Conservation (phyloP, 1,140 invertebrate genomes). For the Hyphantria cunea region DNA sequence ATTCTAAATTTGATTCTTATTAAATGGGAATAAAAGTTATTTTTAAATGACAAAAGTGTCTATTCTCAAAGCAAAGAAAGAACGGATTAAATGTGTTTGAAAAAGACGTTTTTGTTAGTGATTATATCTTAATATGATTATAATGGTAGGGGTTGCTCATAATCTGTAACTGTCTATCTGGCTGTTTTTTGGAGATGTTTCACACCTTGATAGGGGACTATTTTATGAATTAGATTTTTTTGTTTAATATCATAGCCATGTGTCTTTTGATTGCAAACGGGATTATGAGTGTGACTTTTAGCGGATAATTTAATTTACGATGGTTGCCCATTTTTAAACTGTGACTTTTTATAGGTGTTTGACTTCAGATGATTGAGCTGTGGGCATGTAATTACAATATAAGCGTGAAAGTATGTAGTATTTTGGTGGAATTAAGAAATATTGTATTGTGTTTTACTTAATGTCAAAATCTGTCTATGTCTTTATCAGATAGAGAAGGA, state of each 20-base stretch:
- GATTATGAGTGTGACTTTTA: constrained; percentile 9
- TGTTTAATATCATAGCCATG: background rate
- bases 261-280: constrained; percentile 10
- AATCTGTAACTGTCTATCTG: constrained; percentile 76
- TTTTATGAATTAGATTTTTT: constrained; percentile 34
- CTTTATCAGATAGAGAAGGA: too few relatives aligned
- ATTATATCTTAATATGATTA: constrained; percentile 79
- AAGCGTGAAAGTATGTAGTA: too few relatives aligned
- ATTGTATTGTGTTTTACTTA: too few relatives aligned
- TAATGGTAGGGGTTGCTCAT: constrained; percentile 67
- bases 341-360: background rate
- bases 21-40: constrained; percentile 34
- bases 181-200: constrained; percentile 59
- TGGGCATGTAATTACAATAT: too few relatives aligned
- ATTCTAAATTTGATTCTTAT: constrained; percentile 20
- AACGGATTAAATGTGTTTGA: constrained; percentile 68
- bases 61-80: constrained; percentile 49
- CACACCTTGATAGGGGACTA: constrained; percentile 66
- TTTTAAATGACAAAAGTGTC: constrained; percentile 42
- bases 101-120: constrained; percentile 62
- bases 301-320: constrained; percentile 9
- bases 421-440: too few relatives aligned
- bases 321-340: background rate
- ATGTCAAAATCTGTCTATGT: too few relatives aligned
- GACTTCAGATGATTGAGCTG: too few relatives aligned